Percentiles rank a stretch among this genome's conserved stretches.
These are phyloP conservation scores for Catharus fuscescens DNA, from an alignment of 2,113 vertebrate genomes.

Conservation along the genomic window DNA sequence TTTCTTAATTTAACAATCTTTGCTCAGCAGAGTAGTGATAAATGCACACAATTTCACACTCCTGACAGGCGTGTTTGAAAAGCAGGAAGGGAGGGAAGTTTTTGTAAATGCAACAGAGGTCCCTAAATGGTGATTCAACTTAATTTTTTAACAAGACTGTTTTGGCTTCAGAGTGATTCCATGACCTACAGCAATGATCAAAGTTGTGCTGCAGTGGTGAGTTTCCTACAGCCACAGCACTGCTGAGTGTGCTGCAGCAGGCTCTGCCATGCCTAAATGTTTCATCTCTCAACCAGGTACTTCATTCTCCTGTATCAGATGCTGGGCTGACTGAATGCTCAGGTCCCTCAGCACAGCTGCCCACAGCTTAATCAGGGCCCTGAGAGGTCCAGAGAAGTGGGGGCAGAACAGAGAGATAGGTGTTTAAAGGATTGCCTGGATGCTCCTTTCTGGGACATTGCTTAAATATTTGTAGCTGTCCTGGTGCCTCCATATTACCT, in stretches of 20 bases:
- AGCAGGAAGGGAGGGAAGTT: neutral
- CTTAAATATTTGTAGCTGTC: neutral
- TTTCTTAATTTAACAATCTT: constrained; percentile 24
- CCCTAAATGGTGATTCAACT: constrained; percentile 37
- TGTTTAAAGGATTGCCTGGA: neutral
- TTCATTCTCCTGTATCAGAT: neutral
- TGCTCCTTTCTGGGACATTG: neutral
- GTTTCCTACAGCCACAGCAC: neutral
- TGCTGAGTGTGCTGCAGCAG: neutral
- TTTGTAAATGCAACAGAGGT: neutral
- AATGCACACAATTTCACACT: constrained; percentile 29
- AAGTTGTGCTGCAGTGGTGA: neutral
- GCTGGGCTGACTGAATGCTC: neutral
- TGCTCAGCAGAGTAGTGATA: neutral
- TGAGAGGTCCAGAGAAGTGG: neutral
- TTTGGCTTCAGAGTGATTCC: constrained; percentile 49
- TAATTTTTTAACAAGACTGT: constrained; percentile 51
- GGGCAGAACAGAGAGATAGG: neutral
- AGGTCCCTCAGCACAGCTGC: neutral
- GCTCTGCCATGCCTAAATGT: neutral
- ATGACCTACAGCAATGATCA: constrained; percentile 40
- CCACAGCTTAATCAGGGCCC: neutral
- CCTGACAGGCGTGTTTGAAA: constrained; percentile 27
- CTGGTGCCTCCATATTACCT: neutral
- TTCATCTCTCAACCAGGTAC: neutral